These are phyloP conservation scores for Pocillopora damicornis DNA, from an alignment of 64 coral and sea anemone genomes.

Conservation along the genomic window DNA sequence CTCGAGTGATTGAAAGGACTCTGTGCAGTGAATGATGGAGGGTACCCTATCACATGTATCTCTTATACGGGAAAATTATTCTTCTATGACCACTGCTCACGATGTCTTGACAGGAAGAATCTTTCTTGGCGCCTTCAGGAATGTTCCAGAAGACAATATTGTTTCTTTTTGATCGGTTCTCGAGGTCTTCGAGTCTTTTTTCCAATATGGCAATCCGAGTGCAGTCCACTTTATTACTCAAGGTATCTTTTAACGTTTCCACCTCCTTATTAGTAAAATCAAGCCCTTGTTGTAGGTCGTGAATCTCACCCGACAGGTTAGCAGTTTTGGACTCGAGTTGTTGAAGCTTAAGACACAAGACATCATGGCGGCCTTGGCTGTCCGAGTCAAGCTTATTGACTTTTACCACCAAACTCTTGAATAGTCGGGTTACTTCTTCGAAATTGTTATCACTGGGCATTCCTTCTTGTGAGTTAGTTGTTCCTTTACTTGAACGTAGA, in stretches of 20 bases:
- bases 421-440: background rate
- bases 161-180: constrained; percentile 40
- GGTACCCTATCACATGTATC: too few relatives aligned
- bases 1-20: too few relatives aligned
- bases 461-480: too few relatives aligned
- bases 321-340: constrained; percentile 24
- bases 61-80: too few relatives aligned
- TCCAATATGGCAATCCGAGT: background rate
- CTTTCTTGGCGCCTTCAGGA: constrained; percentile 8
- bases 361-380: background rate
- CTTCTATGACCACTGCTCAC: background rate
- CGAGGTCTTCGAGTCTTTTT: constrained; percentile 25
- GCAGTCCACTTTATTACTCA: constrained; percentile 1
- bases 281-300: background rate
- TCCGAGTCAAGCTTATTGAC: background rate
- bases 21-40: too few relatives aligned
- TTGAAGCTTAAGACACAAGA: constrained; percentile 26
- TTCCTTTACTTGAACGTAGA: too few relatives aligned
- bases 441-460: background rate
- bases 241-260: background rate
- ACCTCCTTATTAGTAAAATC: constrained; percentile 9
- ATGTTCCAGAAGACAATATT: constrained; percentile 40
- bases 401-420: background rate
- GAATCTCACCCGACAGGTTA: background rate
- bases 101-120: constrained; percentile 11